Base-by-base conservation (phyloP, 2,888 invertebrate species). In the Amblyteles armatorius region DNA sequence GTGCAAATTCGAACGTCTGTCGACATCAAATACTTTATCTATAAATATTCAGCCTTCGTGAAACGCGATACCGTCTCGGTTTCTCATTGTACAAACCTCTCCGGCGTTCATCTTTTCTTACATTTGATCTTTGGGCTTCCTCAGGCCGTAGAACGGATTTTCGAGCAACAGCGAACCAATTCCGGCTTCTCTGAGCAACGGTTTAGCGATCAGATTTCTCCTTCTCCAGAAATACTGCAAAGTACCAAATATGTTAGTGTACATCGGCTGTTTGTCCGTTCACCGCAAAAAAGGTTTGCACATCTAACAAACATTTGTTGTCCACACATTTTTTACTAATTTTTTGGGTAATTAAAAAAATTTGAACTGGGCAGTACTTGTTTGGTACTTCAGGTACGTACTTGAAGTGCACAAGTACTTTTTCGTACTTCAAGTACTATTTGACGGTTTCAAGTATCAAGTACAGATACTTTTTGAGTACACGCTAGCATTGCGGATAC, bases 131-230 rank as follows among this genome's bases (percentile, higher is more conserved):
- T 96, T 96, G 0, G 99, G 99, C 94, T 98, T 99, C 87, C 99
- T 95, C 1, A 96, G 94, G 48, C 98, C 99, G 94, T 98, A 98
- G 94, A 98, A 99, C 11, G 99, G 99, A 94, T 99, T 99, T 95
- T 99, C 99, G 88, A 99, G 94, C 85, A 99, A 96, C 74, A 99
- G 97, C 1, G 99, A 98, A 73, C 97, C 99, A 89, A 99, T 98
- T 57, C 98, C 98, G 33, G 96, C 96, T 93, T 98, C 97, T 93
- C 97, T 97, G 5, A 99, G 94, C 81, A 99, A 94, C 3, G 99
- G 99, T 90, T 97, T 97, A 7, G 98, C 99, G 95, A 99, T 97
- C 67, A 99, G 94, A 91, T 97, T 97, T 92, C 99, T 95, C 90
- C 99, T 95, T 89, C 98, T 95, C 98, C 98, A 98, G 93, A 97